Evolutionary conservation across 2,113 vertebrate genomes (phyloP), one percentile per base, ranked within the genome.

Genomic region (Pantherophis guttatus): DNA sequence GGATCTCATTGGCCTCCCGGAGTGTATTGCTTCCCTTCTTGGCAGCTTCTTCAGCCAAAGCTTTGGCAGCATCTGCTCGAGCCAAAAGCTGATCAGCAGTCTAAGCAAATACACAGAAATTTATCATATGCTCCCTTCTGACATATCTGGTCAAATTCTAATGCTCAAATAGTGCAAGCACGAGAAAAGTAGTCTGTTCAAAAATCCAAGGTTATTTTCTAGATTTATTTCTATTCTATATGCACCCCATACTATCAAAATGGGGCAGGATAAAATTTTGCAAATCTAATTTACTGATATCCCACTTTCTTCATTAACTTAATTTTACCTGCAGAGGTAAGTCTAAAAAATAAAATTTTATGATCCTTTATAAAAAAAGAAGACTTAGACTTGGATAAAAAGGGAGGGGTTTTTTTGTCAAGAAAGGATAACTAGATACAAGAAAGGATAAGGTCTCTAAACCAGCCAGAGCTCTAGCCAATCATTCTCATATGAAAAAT

Each of bases 61-160:
- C 99, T 95, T 99, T 99, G 0, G 99, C 99, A 0, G 99, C 99
- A 9, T 99, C 99, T 0, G 98, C 99, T 88, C 99, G 98, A 91
- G 99, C 99, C 44, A 99, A 94, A 91, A 99, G 98, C 96, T 99
- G 99, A 95, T 99, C 99, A 0, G 99, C 99, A 0, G 99, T 99
- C 99, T 99, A 96, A 62, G 93, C 94, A 97, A 81, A 95, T 44
- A 96, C 0, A 29, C 85, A 57, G 90, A 0, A 1, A 3, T 15
- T 39, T 54, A 94, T 3, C 55, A 17, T 26, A 86, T 86, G 53
- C 26, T 10, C 12, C 53, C 0, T 0, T 0, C 17, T 5, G n/a
- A 3, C 10, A 1, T 0, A 0, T 0, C 19, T 4, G 29, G 6
- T 8, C 15, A 5, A 8, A 87, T 3, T 2, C 29, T 33, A 19